Percentiles rank a stretch among this genome's conserved stretches.
These are phyloP conservation scores for Argyrosomus japonicus DNA, from an alignment of 2,113 vertebrate species.

Conservation along the genomic window DNA sequence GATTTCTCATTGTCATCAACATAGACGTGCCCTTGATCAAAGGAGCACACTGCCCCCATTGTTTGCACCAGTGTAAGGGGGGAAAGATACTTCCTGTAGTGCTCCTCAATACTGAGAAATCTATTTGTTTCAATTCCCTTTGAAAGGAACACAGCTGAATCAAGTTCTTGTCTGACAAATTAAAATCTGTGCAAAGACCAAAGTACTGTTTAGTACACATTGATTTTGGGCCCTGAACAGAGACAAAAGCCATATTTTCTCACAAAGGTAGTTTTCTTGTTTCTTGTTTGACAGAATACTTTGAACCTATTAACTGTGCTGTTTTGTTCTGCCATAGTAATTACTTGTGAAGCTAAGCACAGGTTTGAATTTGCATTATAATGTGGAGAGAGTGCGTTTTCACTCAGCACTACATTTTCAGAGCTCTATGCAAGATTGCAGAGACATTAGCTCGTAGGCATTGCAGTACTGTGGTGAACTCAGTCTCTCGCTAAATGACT, in stretches of 20 bases:
- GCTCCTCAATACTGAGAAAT: constrained; percentile 42
- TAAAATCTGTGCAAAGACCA: constrained; percentile 71
- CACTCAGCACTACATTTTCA: constrained; percentile 22
- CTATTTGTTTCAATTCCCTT: constrained; percentile 59
- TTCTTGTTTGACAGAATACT: constrained; percentile 55
- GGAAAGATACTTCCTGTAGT: constrained; percentile 39
- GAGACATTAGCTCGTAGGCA: constrained; percentile 70
- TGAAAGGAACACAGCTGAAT: constrained; percentile 65
- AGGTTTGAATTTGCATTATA: constrained; percentile 67
- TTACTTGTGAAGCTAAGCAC: constrained; percentile 49
- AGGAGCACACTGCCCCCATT: constrained; percentile 59
- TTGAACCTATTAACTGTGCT: constrained; percentile 62
- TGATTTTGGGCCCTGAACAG: constrained; percentile 55
- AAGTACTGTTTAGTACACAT: constrained; percentile 68
- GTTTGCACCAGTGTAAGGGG: constrained; percentile 53
- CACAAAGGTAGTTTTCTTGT: constrained; percentile 55
- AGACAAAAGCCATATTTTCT: constrained; percentile 61
- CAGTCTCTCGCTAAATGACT: constrained; percentile 76
- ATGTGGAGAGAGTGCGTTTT: constrained; percentile 47
- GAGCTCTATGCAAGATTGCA: constrained; percentile 46
- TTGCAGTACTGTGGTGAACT: constrained; percentile 57
- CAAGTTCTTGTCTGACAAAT: constrained; percentile 71
- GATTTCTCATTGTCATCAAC: constrained; percentile 75
- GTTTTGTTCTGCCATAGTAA: constrained; percentile 57
- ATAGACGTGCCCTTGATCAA: constrained; percentile 74